A percentile compares a stretch with the other conserved stretches of the same genome.
These are phyloP conservation scores for Enteromius thamalakanensis DNA, from an alignment of 2,797 vertebrate species.

Conservation along the genomic window DNA sequence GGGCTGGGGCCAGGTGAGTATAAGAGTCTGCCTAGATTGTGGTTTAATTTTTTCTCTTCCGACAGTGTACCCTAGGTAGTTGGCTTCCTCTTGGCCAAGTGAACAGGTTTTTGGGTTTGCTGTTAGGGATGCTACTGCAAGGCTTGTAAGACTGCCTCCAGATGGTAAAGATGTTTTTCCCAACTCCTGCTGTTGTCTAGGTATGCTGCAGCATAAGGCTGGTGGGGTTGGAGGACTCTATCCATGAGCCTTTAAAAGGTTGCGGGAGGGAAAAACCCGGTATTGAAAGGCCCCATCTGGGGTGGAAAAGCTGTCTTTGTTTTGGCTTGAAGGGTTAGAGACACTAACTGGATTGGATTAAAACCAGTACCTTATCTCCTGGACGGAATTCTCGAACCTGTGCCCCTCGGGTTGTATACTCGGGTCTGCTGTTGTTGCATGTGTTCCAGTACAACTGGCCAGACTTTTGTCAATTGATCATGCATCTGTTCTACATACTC, in stretches of 20 bases:
- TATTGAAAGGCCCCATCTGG: neutral
- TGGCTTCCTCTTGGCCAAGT: neutral
- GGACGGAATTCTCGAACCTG: neutral
- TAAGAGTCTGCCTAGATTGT: neutral
- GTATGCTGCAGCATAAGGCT: neutral
- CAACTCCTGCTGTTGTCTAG: neutral
- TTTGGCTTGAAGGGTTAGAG: neutral
- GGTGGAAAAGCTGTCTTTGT: neutral
- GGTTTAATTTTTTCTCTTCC: neutral
- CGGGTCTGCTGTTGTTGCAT: neutral
- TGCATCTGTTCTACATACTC: neutral
- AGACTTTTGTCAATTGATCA: neutral
- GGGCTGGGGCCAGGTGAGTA: neutral
- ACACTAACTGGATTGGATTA: neutral
- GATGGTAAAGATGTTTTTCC: neutral
- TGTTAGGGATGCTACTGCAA: neutral
- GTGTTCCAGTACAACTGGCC: neutral
- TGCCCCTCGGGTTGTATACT: neutral
- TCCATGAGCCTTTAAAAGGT: neutral
- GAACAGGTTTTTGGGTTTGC: neutral
- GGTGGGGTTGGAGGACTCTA: neutral
- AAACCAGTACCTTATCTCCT: neutral
- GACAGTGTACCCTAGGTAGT: neutral
- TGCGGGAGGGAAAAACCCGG: neutral
- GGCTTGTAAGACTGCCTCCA: neutral